phyloP scores from a whole-genome alignment of 2,113 vertebrate genomes.

The Misgurnus mizolepis region DNA sequence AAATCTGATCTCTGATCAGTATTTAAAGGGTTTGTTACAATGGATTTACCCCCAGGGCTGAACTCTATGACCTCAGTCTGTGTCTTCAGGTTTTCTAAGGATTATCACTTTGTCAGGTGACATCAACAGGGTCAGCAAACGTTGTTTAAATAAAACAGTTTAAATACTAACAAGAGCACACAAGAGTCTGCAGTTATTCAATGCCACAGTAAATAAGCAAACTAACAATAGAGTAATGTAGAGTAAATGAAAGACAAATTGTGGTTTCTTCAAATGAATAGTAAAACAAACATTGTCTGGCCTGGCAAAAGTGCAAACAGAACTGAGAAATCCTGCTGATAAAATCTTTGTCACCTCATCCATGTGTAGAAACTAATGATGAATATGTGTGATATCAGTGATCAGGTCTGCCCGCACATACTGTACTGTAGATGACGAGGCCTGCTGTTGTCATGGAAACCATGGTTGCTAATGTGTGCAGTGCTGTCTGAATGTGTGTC shows the following conservation, averaged over 20 bases:
- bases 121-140: slow-evolving; percentile 1
- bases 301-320: slow-evolving; percentile 63
- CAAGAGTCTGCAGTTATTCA: background rate
- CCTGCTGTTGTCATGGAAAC: slow-evolving; percentile 73
- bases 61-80: slow-evolving; percentile 14
- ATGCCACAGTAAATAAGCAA: background rate
- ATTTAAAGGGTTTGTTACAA: background rate
- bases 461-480: slow-evolving; percentile 72
- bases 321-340: slow-evolving; percentile 48
- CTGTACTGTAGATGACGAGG: slow-evolving; percentile 54
- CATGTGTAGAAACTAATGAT: no score
- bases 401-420: slow-evolving; percentile 41
- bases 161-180: slow-evolving; percentile 15
- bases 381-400: background rate
- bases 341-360: background rate
- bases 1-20: slow-evolving; percentile 25
- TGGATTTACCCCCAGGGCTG: background rate
- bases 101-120: slow-evolving; percentile 32
- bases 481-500: slow-evolving; percentile 57
- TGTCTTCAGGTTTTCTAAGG: slow-evolving; percentile 11
- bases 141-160: slow-evolving; percentile 27
- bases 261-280: slow-evolving; percentile 9
- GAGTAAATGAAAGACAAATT: background rate
- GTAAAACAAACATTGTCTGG: slow-evolving; percentile 13
- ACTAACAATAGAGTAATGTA: background rate